A percentile compares a stretch with the other conserved stretches of the same genome.
Conservation (phyloP, 2,797 vertebrate genomes). For the Aeoliscus strigatus region DNA sequence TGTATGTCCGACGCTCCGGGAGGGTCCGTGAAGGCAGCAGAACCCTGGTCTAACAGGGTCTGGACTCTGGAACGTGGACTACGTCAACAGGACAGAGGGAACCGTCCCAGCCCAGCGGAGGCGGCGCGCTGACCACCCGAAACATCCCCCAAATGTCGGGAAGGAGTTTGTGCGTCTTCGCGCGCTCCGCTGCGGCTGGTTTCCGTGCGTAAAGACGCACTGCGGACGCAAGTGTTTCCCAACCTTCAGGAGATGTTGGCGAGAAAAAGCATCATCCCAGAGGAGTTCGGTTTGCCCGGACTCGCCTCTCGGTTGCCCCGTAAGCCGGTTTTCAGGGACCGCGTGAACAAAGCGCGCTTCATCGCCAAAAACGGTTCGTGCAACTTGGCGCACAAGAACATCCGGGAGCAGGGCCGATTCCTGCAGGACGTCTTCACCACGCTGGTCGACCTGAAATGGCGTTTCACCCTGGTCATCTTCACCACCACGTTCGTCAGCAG, state of each 20-base stretch:
- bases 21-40: conserved; percentile 29
- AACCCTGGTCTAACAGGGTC: conserved; percentile 24
- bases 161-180: too few species aligned
- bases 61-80: conserved; percentile 42
- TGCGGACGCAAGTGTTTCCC: not conserved
- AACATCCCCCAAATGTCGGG: too few species aligned
- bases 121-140: conserved; percentile 15
- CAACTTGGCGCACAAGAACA: conserved; percentile 97
- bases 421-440: conserved; percentile 98
- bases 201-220: conserved; percentile 47
- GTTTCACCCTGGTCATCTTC: conserved; percentile 95
- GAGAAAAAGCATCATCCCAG: conserved; percentile 96
- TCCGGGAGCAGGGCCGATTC: conserved; percentile 94
- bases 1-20: conserved; percentile 16
- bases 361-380: conserved; percentile 95
- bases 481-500: conserved; percentile 97
- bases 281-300: conserved; percentile 91
- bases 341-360: conserved; percentile 91
- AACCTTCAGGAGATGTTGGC: conserved; percentile 77
- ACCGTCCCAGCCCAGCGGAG: conserved; percentile 44
- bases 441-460: conserved; percentile 95
- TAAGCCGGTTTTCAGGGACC: conserved; percentile 90
- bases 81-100: conserved; percentile 56
- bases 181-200: conserved; percentile 7
- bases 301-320: conserved; percentile 84